Evolutionary conservation across 2,888 invertebrate genomes (phyloP), one percentile per base, ranked within the genome.

Genomic region (Rotaria socialis): DNA sequence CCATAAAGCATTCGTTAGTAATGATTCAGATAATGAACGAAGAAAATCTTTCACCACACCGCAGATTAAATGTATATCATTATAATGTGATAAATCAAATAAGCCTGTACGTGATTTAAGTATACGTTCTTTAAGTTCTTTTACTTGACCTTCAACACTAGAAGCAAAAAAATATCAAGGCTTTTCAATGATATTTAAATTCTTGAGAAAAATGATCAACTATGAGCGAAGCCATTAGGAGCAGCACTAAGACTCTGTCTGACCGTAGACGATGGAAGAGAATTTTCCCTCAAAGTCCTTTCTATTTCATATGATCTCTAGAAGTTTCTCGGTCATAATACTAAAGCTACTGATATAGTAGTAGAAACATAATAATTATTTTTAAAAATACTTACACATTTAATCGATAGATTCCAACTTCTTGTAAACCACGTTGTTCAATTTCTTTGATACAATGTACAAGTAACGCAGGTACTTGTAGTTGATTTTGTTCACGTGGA

Each of bases 21-120:
- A 84, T 27, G 86, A 86, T 75, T 87, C 87, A 8, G 67, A 84
- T 85, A 87, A 60, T 52, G 86, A 86, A 84, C 84, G 86, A 19
- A 87, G 84, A 87, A 87, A 87, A 80, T 87, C 87, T 75, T 87
- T 87, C 1, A 87, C 84, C 43, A 85, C 86, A 56, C 87, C 75
- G 52, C 87, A 87, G 8, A 87, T 84, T 60, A 84, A 80, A 56
- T 86, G 84, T 11, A 87, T 85, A 52, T 87, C 87, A 75, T 56
- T 58, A 24, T 84, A 60, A 75, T 85, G 84, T 55, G 75, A 55
- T 27, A 87, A 16, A 86, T 87, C 87, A n/a, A 86, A 86, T 35
- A 84, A 60, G 6, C 85, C 67, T 27, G 74, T 84, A 10, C 86
- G 47, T 60, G 74, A 35, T 47, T 85, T 87, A 27, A 87, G 60